These are phyloP conservation scores for Melanaphis sacchari DNA, from an alignment of 1,140 invertebrate species.

Conservation along the genomic window DNA sequence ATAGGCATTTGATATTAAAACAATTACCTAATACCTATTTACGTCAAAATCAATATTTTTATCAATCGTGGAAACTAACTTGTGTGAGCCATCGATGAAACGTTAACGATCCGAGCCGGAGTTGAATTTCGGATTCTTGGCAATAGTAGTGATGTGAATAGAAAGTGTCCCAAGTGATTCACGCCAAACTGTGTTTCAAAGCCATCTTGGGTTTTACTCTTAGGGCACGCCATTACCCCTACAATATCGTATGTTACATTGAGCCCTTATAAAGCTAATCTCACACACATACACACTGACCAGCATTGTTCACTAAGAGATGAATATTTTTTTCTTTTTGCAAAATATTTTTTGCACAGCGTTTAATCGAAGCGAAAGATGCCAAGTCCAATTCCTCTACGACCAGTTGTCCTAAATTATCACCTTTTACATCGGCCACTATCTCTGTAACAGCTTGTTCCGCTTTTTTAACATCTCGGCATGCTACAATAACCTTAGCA, in stretches of 20 bases:
- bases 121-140: conserved; percentile 69
- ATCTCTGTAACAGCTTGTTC: conserved; percentile 65
- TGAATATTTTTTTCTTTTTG: conserved; percentile 71
- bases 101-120: conserved; percentile 73
- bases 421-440: conserved; percentile 58
- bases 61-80: conserved; percentile 62
- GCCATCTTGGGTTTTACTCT: conserved; percentile 67
- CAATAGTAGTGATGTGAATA: conserved; percentile 81
- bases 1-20: not conserved
- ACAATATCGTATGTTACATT: conserved; percentile 7
- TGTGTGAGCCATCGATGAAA: conserved; percentile 72
- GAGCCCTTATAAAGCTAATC: not conserved
- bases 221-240: conserved; percentile 75
- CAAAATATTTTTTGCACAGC: conserved; percentile 73
- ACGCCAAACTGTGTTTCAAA: conserved; percentile 81
- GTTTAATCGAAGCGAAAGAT: conserved; percentile 75
- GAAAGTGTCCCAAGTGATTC: conserved; percentile 85
- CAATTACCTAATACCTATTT: not conserved
- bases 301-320: conserved; percentile 85
- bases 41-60: not conserved
- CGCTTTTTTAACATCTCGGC: conserved; percentile 69
- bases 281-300: conserved; percentile 60
- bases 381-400: conserved; percentile 74
- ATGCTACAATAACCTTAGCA: conserved; percentile 73
- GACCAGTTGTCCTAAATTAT: conserved; percentile 67